phyloP scores from a whole-genome alignment of 92 coral and sea anemone species.

The Zoanthus solanderi region DNA sequence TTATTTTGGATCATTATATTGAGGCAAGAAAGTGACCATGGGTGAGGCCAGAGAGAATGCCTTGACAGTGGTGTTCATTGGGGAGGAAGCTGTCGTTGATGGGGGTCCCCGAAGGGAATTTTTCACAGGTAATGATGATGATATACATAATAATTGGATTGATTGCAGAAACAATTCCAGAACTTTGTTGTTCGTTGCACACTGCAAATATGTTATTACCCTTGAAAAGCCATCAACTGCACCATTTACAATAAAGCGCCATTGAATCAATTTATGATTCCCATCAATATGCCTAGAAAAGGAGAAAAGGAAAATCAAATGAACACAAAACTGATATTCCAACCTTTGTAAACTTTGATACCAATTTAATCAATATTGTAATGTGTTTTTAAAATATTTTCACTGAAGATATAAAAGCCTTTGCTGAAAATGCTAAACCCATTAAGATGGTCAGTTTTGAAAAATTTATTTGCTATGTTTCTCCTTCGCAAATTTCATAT shows the following conservation, averaged over 20 bases:
- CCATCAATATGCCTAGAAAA: neutral
- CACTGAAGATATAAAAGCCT: neutral
- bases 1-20: conserved; percentile 53
- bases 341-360: neutral
- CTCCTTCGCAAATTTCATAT: no score
- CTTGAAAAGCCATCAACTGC: neutral
- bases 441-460: neutral
- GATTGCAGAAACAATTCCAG: neutral
- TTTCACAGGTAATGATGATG: conserved; percentile 52
- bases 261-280: no score
- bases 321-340: neutral
- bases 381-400: neutral
- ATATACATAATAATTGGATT: neutral
- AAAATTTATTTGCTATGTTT: neutral
- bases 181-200: neutral
- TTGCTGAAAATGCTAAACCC: neutral
- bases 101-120: conserved; percentile 67
- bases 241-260: no score
- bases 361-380: neutral
- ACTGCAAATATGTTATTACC: neutral
- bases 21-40: conserved; percentile 58
- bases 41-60: conserved; percentile 57
- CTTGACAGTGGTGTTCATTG: conserved; percentile 40
- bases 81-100: conserved; percentile 65
- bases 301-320: neutral